Conservation (phyloP, 1,140 invertebrate genomes). For the Drosophila pseudoobscura region DNA sequence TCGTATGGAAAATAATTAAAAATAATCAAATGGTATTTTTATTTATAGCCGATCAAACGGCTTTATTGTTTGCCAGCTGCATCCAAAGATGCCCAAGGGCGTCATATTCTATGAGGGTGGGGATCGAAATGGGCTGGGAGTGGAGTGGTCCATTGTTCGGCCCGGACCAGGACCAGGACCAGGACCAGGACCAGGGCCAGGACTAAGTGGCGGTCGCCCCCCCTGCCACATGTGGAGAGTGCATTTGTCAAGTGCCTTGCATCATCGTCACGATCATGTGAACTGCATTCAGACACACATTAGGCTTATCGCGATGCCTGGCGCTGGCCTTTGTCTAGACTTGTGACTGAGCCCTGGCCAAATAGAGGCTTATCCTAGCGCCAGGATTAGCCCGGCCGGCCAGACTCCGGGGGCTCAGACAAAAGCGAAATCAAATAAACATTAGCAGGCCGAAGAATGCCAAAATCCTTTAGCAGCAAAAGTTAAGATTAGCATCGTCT, state of each 20-base stretch:
- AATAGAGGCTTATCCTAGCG: constrained; percentile 81
- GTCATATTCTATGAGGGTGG: constrained; percentile 36
- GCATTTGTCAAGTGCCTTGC: constrained; percentile 35
- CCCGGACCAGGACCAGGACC: too few relatives aligned
- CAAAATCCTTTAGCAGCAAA: constrained; percentile 69
- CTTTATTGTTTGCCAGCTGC: constrained; percentile 71
- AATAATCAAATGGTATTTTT: constrained; percentile 68
- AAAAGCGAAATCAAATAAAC: constrained; percentile 78
- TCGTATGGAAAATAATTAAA: constrained; percentile 50
- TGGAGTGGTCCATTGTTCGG: too few relatives aligned
- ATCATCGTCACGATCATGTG: constrained; percentile 35
- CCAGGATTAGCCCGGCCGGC: constrained; percentile 57
- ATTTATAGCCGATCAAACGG: constrained; percentile 72
- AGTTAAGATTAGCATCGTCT: constrained; percentile 79
- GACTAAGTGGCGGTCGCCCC: too few relatives aligned
- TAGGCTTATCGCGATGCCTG: constrained; percentile 62
- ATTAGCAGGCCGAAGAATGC: constrained; percentile 53
- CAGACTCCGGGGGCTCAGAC: constrained; percentile 39
- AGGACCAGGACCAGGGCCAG: too few relatives aligned
- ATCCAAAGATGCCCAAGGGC: constrained; percentile 50
- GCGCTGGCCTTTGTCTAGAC: constrained; percentile 76
- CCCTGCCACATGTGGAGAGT: too few relatives aligned
- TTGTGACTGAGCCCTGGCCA: constrained; percentile 77
- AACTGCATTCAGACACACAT: constrained; percentile 49
- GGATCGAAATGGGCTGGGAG: too few relatives aligned